phyloP scores from a whole-genome alignment of 2,888 invertebrate genomes.

The Caenorhabditis wallacei region DNA sequence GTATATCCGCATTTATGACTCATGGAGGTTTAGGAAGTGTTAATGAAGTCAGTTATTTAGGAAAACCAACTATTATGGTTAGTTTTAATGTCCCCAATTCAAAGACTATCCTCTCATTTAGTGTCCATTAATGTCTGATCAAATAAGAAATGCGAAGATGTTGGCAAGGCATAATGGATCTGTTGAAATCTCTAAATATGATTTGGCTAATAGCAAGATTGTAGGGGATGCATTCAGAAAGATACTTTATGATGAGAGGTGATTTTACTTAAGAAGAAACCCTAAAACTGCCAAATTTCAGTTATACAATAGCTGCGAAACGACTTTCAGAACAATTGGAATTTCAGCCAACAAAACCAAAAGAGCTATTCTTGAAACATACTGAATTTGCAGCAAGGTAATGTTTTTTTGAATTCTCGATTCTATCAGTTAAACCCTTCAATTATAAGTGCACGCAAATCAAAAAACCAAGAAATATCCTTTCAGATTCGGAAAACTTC shows the following conservation, averaged over 20 bases:
- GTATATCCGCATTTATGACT: slow-evolving; percentile 59
- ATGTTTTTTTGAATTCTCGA: slow-evolving; percentile 3
- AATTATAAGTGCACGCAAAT: background rate
- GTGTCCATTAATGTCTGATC: slow-evolving; percentile 67
- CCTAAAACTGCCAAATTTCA: background rate
- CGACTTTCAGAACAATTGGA: slow-evolving; percentile 19
- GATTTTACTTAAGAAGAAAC: background rate
- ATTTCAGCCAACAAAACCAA: slow-evolving; percentile 45
- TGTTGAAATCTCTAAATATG: slow-evolving; percentile 58
- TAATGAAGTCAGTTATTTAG: slow-evolving; percentile 57
- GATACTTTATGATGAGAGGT: slow-evolving; percentile 60
- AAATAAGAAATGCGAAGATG: slow-evolving; percentile 66
- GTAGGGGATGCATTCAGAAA: slow-evolving; percentile 22
- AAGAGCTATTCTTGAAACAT: slow-evolving; percentile 54
- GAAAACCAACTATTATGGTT: slow-evolving; percentile 56
- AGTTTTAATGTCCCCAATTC: background rate
- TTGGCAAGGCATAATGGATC: slow-evolving; percentile 59
- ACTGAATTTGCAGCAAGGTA: slow-evolving; percentile 66
- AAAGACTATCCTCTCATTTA: background rate
- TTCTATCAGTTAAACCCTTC: background rate
- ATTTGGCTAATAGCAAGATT: slow-evolving; percentile 24
- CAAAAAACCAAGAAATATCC: background rate
- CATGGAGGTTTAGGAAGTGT: slow-evolving; percentile 63
- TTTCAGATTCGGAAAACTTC: slow-evolving; percentile 26
- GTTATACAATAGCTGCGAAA: slow-evolving; percentile 15